Conservation (phyloP, 2,888 invertebrate genomes). For the Anorthoa munda region DNA sequence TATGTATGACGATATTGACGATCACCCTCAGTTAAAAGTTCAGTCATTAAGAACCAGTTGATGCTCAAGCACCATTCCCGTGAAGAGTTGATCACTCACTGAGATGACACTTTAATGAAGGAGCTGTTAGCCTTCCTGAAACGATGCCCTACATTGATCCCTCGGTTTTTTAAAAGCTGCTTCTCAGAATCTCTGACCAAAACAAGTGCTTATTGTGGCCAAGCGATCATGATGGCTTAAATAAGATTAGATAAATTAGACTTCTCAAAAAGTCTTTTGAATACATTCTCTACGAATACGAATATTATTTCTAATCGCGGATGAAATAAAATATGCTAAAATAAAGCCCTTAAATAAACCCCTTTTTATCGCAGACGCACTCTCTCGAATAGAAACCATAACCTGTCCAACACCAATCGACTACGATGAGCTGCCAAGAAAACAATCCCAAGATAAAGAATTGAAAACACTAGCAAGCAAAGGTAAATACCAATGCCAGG, state of each 20-base stretch:
- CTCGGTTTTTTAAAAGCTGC: background rate
- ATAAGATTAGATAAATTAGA: background rate
- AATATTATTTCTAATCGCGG: background rate
- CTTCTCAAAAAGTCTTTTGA: background rate
- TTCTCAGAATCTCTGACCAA: background rate
- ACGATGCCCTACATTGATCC: background rate
- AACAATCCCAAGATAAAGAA: background rate
- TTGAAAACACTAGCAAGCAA: background rate
- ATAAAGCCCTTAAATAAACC: background rate
- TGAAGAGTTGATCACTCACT: constrained; percentile 26
- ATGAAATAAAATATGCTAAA: too few species aligned
- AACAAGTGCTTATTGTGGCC: background rate
- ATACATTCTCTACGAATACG: background rate
- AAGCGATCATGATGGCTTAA: too few species aligned
- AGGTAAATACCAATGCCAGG: background rate
- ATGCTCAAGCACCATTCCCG: constrained; percentile 28
- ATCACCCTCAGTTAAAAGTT: background rate
- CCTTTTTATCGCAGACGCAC: too few species aligned
- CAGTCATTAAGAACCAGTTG: constrained; percentile 18
- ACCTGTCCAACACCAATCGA: background rate
- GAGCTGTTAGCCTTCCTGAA: background rate
- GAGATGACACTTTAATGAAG: constrained; percentile 30
- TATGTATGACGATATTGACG: background rate
- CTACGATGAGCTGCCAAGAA: background rate
- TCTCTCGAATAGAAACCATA: too few species aligned